Base-by-base conservation (phyloP, 2,888 invertebrate species). In the Horisme vitalbata region DNA sequence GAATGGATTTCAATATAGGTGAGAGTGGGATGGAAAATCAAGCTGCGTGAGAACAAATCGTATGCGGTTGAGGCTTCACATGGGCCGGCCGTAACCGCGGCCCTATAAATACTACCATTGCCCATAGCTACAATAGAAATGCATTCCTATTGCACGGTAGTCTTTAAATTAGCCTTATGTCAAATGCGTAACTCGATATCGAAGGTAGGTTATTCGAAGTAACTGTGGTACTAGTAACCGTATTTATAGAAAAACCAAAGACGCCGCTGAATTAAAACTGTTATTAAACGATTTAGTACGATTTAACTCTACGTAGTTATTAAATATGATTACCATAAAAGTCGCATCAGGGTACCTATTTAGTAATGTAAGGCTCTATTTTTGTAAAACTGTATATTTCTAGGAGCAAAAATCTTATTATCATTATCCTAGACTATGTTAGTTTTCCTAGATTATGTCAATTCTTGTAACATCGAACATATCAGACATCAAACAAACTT, bases 1-100 rank as follows among this genome's bases (percentile, higher is more conserved):
- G 56, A 50, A 64, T 58, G 44, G 56, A 53, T 51, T 59, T 45
- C 45, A 56, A 48, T 55, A 41, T 32, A 57, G 57, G 71, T 59
- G 63, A 55, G 71, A 79, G 65, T 59, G 63, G 63, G 73, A 81
- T 59, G 65, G 64, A 62, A 71, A 77, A 70, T 68, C 63, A 62
- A 78, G 77, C 71, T 69, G 70, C 81, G 83, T 83, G 83, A 80
- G 83, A 84, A 83, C 74, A 71, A 70, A 71, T 69, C 68, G 65
- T 63, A 72, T 73, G 75, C 71, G 75, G 75, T 75, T 61, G 65
- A 72, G 66, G 62, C 71, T 71, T 71, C 72, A 70, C 69, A 71
- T 72, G 64, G 63, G 64, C 72, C 63, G 66, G 55, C 60, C 62
- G 61, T 61, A 68, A 69, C 71, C 68, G 59, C 71, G 67, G 63